phyloP scores from a whole-genome alignment of 2,113 vertebrate species.

The Apeltes quadracus region DNA sequence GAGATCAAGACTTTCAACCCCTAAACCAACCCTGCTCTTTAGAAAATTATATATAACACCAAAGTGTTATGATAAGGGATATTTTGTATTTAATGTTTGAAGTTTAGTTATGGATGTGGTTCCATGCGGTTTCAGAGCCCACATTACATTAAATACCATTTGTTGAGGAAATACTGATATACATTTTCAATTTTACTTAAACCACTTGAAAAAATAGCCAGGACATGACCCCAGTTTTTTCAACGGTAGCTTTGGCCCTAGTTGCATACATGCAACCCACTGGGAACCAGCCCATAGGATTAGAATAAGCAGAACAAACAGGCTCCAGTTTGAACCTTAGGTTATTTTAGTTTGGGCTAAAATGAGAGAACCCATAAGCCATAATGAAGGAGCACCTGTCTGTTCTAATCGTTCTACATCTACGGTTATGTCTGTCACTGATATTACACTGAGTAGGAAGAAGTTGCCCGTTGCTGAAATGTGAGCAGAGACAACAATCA shows the following conservation, averaged over 20 bases:
- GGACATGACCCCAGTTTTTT: slow-evolving; percentile 38
- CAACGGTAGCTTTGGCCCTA: slow-evolving; percentile 2
- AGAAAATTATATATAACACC: neutral
- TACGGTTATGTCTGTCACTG: slow-evolving; percentile 63
- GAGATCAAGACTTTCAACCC: neutral
- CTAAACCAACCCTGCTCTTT: neutral
- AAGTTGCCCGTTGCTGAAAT: slow-evolving; percentile 56
- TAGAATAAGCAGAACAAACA: slow-evolving; percentile 54
- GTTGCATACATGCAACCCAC: slow-evolving; percentile 39
- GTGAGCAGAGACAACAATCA: slow-evolving; percentile 23
- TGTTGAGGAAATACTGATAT: neutral
- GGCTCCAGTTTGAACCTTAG: slow-evolving; percentile 45
- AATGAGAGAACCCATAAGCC: slow-evolving; percentile 55
- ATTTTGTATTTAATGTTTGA: neutral
- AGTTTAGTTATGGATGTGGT: neutral
- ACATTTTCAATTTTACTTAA: neutral
- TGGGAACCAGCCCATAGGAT: slow-evolving; percentile 51
- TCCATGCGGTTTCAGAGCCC: neutral
- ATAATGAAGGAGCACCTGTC: slow-evolving; percentile 51
- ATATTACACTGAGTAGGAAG: slow-evolving; percentile 67
- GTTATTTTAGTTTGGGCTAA: slow-evolving; percentile 40
- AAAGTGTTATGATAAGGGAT: neutral
- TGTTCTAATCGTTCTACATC: slow-evolving; percentile 63
- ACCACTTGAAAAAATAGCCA: neutral
- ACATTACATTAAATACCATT: neutral